Base-by-base conservation (phyloP, 30 jellyfish, hydroid and myxozoan species). In the Phacellophora camtschatica region DNA sequence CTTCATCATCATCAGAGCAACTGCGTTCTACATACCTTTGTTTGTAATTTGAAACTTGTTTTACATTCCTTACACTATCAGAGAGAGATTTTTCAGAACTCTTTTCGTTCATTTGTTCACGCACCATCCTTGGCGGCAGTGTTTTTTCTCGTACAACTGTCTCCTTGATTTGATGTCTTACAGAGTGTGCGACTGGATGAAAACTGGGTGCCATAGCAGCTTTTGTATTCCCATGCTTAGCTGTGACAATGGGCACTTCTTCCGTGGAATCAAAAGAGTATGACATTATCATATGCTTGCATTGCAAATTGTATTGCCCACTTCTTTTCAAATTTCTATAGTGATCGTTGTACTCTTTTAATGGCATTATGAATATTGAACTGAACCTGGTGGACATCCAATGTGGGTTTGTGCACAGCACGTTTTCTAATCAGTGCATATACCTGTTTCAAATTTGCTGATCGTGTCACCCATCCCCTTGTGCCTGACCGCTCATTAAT, bases 381-480 rank as follows among this genome's bases (percentile, higher is more conserved):
- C 65, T 67, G 36, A 0, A 19, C 46, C 11, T 9, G 11, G 19
- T 41, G 15, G 8, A 3, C 25, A 3, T 41, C 66, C 0, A 37
- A 18, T 20, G 67, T 67, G 0, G 41, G 59, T 24, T 35, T 67
- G 18, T 35, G 67, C 0, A 37, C 82, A 9, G 43, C 72, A 4
- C 82, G 69, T 35, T 46, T 67, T 29, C 82, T 41, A n/a, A 67
- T 67, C 39, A 67, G 23, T 0, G 82, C 82, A 67, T 33, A 67
- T 1, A 48, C 0, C 2, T 67, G 10, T 0, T 37, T 25, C 39
- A 37, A 2, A 0, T 41, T 22, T 0, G 66, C 69, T 20, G 18
- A 9, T 12, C 82, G 35, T 1, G 0, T 1, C 0, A 33, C 82
- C 82, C 82, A 67, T 41, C 25, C 24, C 22, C 24, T 67, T 29